phyloP scores from a whole-genome alignment of 2,113 vertebrate species.

The Engraulis encrasicolus region DNA sequence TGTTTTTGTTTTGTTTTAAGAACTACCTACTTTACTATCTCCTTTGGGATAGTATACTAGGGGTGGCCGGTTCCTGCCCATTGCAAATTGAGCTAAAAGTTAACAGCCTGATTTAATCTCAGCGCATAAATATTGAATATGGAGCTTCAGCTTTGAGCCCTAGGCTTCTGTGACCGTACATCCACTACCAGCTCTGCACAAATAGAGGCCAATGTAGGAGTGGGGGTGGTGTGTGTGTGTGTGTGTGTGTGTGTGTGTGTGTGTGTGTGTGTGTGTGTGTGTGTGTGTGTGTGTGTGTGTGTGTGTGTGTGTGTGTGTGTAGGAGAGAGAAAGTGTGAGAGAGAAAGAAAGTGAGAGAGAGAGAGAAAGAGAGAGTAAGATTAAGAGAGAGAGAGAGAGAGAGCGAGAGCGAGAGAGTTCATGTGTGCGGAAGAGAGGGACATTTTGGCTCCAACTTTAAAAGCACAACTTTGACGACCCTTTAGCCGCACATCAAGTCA shows the following conservation, averaged over 20 bases:
- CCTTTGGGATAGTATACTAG: neutral
- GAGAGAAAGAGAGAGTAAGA: too few relatives aligned
- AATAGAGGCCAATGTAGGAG: constrained; percentile 31
- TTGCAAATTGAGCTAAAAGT: constrained; percentile 18
- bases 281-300: too few relatives aligned
- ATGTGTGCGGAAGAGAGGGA: too few relatives aligned
- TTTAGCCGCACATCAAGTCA: neutral
- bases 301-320: too few relatives aligned
- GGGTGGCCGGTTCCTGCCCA: constrained; percentile 2
- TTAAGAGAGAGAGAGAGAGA: too few relatives aligned
- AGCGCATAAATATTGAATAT: constrained; percentile 22
- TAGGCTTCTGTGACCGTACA: constrained; percentile 10
- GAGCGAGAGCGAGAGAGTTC: too few relatives aligned
- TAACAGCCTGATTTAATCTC: constrained; percentile 31
- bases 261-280: too few relatives aligned
- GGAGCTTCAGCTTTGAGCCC: neutral
- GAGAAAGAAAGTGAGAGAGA: too few relatives aligned
- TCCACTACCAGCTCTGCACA: neutral
- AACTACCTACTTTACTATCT: neutral
- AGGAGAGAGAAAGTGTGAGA: too few relatives aligned
- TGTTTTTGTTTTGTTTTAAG: too few relatives aligned
- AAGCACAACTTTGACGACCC: constrained; percentile 33
- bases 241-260: too few relatives aligned
- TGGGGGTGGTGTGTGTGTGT: too few relatives aligned
- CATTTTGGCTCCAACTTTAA: constrained; percentile 29